Base-by-base conservation (phyloP, 2,888 invertebrate species). In the Bibio marci region DNA sequence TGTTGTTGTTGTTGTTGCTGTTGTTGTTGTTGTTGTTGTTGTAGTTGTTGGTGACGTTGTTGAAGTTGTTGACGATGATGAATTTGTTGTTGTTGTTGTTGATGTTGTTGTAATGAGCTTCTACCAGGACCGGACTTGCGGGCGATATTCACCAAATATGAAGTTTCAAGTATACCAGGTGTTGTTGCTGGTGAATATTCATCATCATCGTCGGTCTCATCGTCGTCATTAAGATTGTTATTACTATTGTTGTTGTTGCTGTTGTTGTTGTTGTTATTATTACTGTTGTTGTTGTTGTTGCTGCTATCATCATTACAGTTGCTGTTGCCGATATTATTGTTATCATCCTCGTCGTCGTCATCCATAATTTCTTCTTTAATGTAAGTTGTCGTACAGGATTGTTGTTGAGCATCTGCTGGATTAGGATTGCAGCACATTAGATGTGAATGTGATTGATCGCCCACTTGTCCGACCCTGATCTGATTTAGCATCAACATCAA, bases 1-100 rank as follows among this genome's bases (percentile, higher is more conserved):
- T 56, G 55, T 30, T 55, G 53, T 11, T 56, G 54, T 25, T 52
- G 53, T 3, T 52, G 52, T 0, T 52, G 52, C 0, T 56, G 52
- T 3, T 58, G 56, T 2, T 56, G 52, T 12, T 54, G 51, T 5
- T 52, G 50, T 13, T 52, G 47, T 18, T 50, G 50, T 17, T 53
- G 49, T 38, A 42, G 46, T 18, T 48, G 45, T 30, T 28, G 30
- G 27, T 34, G 40, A 40, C 39, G 34, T 6, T 47, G 49, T n/a
- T 50, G 45, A 35, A 47, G 43, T 27, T 49, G 47, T 36, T 53
- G 51, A 38, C 50, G 48, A 46, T 49, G 50, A 41, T 53, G 52
- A 39, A 52, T 46, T 38, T 47, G 40, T 41, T 46, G 50, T 13
- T 46, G 49, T 6, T 47, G 45, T 3, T 44, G 43, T 31, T 52